These are phyloP conservation scores for Troilus luridus DNA, from an alignment of 2,888 invertebrate species.

Conservation along the genomic window DNA sequence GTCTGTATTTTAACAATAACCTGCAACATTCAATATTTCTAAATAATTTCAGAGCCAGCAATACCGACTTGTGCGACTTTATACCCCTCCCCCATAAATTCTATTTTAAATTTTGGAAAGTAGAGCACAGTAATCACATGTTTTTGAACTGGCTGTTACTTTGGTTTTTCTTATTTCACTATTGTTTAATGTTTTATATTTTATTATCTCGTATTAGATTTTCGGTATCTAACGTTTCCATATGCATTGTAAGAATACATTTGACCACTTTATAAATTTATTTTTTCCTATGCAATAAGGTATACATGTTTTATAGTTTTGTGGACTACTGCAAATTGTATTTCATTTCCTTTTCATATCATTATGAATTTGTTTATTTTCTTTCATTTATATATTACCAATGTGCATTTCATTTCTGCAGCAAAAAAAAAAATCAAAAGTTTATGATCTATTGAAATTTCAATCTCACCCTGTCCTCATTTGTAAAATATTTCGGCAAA, in stretches of 20 bases:
- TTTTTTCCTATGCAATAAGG: too few species aligned
- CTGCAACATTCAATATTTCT: not conserved
- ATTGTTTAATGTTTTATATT: not conserved
- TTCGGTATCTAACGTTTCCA: not conserved
- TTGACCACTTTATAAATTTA: too few species aligned
- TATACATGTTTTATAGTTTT: too few species aligned
- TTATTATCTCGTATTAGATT: not conserved
- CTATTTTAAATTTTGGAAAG: conserved; percentile 38
- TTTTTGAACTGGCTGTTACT: not conserved
- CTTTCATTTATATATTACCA: too few species aligned
- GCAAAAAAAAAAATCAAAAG: too few species aligned
- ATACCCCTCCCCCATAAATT: not conserved
- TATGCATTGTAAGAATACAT: not conserved
- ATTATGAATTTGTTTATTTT: too few species aligned
- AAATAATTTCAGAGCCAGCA: not conserved
- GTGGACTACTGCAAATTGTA: too few species aligned
- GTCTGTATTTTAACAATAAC: not conserved
- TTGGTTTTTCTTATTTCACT: not conserved
- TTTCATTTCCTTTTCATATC: too few species aligned
- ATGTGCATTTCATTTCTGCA: too few species aligned
- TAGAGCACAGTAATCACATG: conserved; percentile 16
- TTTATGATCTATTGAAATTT: too few species aligned
- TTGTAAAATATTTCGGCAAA: too few species aligned
- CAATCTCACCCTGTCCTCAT: too few species aligned
- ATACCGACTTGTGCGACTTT: not conserved